Conservation (phyloP, 2,888 invertebrate species). For the Lycophotia porphyrea region DNA sequence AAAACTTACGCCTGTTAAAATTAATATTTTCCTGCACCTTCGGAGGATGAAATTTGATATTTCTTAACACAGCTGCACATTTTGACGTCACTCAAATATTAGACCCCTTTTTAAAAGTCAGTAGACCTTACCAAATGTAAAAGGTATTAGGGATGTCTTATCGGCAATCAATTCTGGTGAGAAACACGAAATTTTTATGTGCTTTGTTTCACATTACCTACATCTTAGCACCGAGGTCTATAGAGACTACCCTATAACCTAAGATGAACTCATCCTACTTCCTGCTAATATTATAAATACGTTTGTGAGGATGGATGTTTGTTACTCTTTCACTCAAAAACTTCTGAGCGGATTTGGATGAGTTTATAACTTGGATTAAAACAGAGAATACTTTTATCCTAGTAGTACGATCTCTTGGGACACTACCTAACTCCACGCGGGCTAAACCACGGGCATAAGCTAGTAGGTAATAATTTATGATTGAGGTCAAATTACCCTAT, state of each 20-base stretch:
- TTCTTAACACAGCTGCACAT: constrained; percentile 39
- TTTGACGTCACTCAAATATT: constrained; percentile 28
- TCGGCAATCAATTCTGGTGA: not conserved
- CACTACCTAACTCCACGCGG: too few species aligned
- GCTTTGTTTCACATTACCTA: not conserved
- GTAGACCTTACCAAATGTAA: constrained; percentile 23
- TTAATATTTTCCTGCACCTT: constrained; percentile 26
- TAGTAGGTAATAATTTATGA: too few species aligned
- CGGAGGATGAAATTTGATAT: constrained; percentile 41
- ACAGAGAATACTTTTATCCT: too few species aligned
- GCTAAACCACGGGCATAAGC: too few species aligned
- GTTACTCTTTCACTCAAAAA: too few species aligned
- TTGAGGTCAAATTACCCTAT: not conserved
- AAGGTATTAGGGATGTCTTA: not conserved
- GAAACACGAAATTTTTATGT: not conserved
- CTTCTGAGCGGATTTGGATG: too few species aligned
- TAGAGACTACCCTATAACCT: not conserved
- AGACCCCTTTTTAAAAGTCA: constrained; percentile 24
- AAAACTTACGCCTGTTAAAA: not conserved
- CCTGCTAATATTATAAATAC: too few species aligned
- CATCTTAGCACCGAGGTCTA: not conserved
- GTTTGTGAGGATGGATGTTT: too few species aligned
- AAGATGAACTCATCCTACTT: too few species aligned
- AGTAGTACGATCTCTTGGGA: too few species aligned
- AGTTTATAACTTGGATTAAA: too few species aligned